These are phyloP conservation scores for Clepsis dumicolana DNA, from an alignment of 2,888 invertebrate species.

Conservation along the genomic window DNA sequence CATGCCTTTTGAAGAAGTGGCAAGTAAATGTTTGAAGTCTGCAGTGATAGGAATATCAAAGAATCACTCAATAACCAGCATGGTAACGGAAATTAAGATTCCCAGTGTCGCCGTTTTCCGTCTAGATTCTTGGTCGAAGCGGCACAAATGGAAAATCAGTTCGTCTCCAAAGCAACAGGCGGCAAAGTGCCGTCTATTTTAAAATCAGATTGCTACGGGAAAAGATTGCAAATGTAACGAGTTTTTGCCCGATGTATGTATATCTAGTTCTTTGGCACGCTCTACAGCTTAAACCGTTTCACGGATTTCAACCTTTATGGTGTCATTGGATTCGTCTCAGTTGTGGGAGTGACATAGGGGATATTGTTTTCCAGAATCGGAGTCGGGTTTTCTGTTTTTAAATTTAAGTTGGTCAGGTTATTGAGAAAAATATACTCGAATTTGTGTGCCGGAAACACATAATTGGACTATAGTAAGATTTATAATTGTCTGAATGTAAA, in stretches of 20 bases:
- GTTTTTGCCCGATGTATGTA: too few relatives aligned
- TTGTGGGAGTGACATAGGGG: too few relatives aligned
- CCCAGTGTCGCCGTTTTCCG: neutral
- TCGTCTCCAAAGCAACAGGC: neutral
- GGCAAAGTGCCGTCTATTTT: neutral
- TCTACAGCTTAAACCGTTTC: too few relatives aligned
- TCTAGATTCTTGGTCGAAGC: conserved; percentile 13
- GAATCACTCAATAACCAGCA: neutral
- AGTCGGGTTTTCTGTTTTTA: too few relatives aligned
- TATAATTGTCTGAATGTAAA: too few relatives aligned
- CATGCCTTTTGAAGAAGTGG: too few relatives aligned
- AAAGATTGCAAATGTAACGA: neutral
- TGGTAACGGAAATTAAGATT: conserved; percentile 4
- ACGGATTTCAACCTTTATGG: too few relatives aligned
- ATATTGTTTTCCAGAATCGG: too few relatives aligned
- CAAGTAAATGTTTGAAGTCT: neutral
- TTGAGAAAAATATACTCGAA: neutral
- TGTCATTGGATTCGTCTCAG: too few relatives aligned
- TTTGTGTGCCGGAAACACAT: neutral
- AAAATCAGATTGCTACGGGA: neutral
- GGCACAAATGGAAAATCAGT: neutral
- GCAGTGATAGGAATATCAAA: neutral
- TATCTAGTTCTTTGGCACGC: too few relatives aligned
- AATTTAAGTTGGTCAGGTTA: too few relatives aligned
- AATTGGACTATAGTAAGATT: neutral